Conservation (phyloP, 64 coral and sea anemone genomes). For the Pachyseris speciosa region DNA sequence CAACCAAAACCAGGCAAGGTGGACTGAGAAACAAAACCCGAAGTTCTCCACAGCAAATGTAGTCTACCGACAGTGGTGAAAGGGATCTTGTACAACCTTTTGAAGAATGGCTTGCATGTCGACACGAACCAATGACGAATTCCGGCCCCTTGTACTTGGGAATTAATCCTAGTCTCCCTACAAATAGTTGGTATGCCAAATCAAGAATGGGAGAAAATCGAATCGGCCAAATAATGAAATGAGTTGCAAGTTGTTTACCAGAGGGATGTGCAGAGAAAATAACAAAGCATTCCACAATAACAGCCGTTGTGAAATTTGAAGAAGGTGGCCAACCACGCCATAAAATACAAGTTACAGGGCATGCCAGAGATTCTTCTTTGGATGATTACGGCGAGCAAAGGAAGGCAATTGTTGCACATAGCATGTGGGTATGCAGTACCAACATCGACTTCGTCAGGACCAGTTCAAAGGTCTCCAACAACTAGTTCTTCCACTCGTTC, state of each 20-base stretch:
- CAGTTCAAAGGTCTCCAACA: not conserved
- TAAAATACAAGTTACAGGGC: constrained; percentile 16
- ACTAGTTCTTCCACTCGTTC: not conserved
- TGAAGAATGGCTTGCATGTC: constrained; percentile 26
- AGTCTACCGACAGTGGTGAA: constrained; percentile 6
- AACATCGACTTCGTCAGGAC: not conserved
- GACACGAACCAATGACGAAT: too few species aligned
- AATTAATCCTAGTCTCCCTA: constrained; percentile 29
- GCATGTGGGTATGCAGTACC: constrained; percentile 9
- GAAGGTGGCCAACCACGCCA: constrained; percentile 12
- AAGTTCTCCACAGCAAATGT: not conserved
- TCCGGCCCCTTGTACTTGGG: constrained; percentile 34
- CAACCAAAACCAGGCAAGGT: constrained; percentile 74
- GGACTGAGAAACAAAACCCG: constrained; percentile 17
- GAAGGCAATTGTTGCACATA: constrained; percentile 35
- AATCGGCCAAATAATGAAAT: constrained; percentile 70
- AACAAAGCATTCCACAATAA: not conserved
- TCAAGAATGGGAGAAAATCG: constrained; percentile 42
- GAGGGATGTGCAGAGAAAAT: not conserved
- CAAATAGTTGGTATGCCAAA: constrained; percentile 19
- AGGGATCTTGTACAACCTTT: constrained; percentile 14
- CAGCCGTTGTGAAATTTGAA: not conserved
- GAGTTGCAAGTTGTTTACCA: not conserved
- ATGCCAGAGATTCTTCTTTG: constrained; percentile 34
- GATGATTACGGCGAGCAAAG: constrained; percentile 31